A percentile compares a stretch with the other conserved stretches of the same genome.
Conservation (phyloP, 1,140 invertebrate genomes). For the Lucilia cuprina region DNA sequence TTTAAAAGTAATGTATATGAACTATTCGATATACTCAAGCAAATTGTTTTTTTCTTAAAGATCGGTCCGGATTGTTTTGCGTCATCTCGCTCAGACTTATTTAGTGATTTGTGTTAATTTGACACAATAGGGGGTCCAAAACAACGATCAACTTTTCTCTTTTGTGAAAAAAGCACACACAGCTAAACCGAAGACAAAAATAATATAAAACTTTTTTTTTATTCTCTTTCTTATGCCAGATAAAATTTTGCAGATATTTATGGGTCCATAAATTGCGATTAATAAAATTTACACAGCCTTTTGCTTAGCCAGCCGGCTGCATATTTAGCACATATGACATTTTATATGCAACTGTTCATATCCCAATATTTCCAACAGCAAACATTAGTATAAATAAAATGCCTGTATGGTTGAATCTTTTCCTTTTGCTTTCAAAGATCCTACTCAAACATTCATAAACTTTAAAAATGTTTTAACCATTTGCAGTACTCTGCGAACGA, state of each 20-base stretch:
- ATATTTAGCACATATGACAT: conserved; percentile 34
- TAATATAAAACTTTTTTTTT: background rate
- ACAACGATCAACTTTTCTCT: background rate
- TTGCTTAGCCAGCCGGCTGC: conserved; percentile 27
- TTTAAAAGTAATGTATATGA: too few species aligned
- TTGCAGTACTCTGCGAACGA: background rate
- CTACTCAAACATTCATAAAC: background rate
- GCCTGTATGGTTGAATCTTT: background rate
- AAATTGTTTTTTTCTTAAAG: too few species aligned
- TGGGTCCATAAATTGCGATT: conserved; percentile 40
- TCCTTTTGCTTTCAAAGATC: background rate
- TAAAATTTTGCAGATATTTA: too few species aligned
- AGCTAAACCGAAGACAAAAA: conserved; percentile 8
- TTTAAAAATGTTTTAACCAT: background rate
- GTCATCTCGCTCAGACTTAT: conserved; percentile 7
- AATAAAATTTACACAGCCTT: conserved; percentile 41
- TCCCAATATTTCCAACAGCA: background rate
- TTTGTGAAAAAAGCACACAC: background rate
- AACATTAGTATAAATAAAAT: background rate
- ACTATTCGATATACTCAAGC: too few species aligned
- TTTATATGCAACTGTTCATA: conserved; percentile 27
- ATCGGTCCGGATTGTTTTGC: too few species aligned
- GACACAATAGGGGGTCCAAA: conserved; percentile 38
- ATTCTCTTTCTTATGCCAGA: background rate
- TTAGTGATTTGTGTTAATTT: conserved; percentile 40